Evolutionary conservation across 2,888 invertebrate species (phyloP).

Genomic region (Trichopoda pennipes): DNA sequence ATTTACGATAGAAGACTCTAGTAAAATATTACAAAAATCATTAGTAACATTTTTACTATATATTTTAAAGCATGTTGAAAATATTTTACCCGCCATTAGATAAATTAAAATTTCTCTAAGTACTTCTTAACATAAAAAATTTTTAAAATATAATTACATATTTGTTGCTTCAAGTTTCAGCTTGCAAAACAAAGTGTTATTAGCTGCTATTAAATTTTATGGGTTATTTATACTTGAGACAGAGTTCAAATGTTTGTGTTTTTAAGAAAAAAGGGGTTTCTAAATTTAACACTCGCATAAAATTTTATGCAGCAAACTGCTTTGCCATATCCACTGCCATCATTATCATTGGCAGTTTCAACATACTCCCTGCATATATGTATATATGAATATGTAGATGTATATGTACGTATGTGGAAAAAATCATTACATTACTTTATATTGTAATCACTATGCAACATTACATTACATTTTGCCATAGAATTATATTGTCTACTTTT

Average conservation of each 20-base stretch:
- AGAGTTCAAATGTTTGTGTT: too few species aligned
- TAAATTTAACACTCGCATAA: constrained; percentile 44
- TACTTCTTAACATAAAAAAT: neutral
- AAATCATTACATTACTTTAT: constrained; percentile 25
- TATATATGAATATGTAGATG: neutral
- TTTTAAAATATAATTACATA: constrained; percentile 6
- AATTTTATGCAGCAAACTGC: constrained; percentile 48
- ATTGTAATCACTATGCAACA: neutral
- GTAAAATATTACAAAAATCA: too few species aligned
- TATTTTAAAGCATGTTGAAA: too few species aligned
- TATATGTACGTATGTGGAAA: neutral
- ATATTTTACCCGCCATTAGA: too few species aligned
- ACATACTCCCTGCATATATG: neutral
- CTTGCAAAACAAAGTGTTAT: neutral
- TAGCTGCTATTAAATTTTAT: neutral
- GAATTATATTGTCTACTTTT: constrained; percentile 46
- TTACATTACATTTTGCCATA: constrained; percentile 17
- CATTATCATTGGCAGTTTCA: neutral
- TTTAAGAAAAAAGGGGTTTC: too few species aligned
- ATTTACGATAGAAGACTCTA: too few species aligned
- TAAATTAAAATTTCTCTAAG: neutral
- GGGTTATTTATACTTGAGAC: too few species aligned
- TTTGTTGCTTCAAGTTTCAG: neutral
- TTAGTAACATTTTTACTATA: too few species aligned
- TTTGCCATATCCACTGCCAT: neutral